Evolutionary conservation across 2,888 invertebrate species (phyloP), one percentile per base, ranked within the genome.

Genomic region (Podabrus alpinus): DNA sequence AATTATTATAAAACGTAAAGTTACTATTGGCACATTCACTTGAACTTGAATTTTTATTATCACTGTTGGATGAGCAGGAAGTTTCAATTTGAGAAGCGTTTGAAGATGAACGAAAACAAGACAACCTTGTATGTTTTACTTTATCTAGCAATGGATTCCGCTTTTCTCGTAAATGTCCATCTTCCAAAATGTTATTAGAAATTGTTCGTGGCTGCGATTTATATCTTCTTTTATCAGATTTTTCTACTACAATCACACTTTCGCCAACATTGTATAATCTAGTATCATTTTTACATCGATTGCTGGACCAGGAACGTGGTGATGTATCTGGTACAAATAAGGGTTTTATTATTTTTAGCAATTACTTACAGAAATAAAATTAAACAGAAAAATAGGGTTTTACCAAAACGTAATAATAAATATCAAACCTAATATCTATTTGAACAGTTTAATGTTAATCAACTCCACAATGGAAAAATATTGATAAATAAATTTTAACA

Each of bases 141-240:
- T 91, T 90, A 83, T 93, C 93, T 73, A 93, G 88, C 76, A 93
- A 88, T 62, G 93, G 93, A 84, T 93, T 93, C 73, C 92, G 89
- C 84, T 91, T 92, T 86, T 93, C 93, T 80, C 91, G 87, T 77
- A 88, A 89, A 15, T 90, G 89, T 79, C 90, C 89, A 80, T 84
- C 82, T 25, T 85, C 85, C 19, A 73, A 69, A n/a, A 73, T 78
- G 10, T 66, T 78, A 69, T 77, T 78, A 15, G 89, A 87, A 75
- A 88, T 88, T 25, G 86, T 87, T 59, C 88, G 87, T 75, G 88
- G 88, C 82, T 89, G 89, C 80, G 87, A 88, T 81, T 90, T 90
- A 71, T 87, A 88, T 75, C 89, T 86, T 79, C 87, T 86, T 83
- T 88, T 89, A 11, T 90, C 90, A 45, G 90, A 89, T 86, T 90